Percentiles rank a stretch among this genome's conserved stretches.
Evolutionary conservation across 2,797 vertebrate genomes (phyloP).

Genomic region (Aotus griseimembra): DNA sequence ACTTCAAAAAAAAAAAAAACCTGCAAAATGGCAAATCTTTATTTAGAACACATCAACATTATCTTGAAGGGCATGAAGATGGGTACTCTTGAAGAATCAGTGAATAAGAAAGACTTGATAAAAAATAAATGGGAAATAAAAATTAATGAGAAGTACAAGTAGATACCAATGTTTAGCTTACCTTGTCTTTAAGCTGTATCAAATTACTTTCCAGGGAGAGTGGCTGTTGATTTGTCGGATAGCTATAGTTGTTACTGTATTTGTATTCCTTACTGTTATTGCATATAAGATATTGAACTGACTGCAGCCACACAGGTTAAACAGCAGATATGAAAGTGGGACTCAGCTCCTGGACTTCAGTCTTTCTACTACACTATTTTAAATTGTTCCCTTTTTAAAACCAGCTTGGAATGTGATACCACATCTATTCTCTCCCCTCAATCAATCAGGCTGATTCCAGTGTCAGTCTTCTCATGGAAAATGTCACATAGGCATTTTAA

Average conservation of each 20-base stretch:
- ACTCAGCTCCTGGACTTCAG: not conserved
- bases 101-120: not conserved
- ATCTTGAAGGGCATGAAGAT: not conserved
- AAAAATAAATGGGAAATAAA: conserved; percentile 9
- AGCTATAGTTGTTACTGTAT: not conserved
- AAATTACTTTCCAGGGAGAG: not conserved
- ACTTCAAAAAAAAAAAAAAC: not conserved
- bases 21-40: conserved; percentile 10
- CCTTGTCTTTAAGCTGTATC: not conserved
- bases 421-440: not conserved
- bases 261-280: not conserved
- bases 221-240: not conserved
- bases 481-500: conserved; percentile 66
- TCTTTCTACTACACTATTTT: not conserved
- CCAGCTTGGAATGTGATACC: not conserved
- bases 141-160: not conserved
- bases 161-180: not conserved
- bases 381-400: conserved; percentile 44
- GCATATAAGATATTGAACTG: not conserved
- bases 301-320: not conserved
- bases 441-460: conserved; percentile 42
- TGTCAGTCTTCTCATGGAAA: conserved; percentile 57
- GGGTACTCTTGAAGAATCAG: not conserved
- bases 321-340: not conserved
- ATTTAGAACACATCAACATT: conserved; percentile 1